These are phyloP conservation scores for Pogonocherus hispidulus DNA, from an alignment of 2,888 invertebrate genomes.

Conservation along the genomic window DNA sequence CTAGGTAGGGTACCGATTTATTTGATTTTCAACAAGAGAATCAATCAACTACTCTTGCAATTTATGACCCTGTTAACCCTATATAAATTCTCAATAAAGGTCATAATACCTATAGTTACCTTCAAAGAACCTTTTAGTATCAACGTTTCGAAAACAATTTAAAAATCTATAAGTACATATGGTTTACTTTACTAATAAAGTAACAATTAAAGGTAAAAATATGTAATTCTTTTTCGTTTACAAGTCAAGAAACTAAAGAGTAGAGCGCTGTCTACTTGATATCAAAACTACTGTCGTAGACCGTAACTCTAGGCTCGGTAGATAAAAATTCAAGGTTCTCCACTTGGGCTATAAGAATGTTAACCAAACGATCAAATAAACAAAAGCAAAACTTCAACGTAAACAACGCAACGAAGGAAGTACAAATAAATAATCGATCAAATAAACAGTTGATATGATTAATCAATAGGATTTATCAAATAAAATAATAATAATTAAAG, in stretches of 20 bases:
- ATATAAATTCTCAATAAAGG: not conserved
- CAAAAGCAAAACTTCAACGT: conserved; percentile 33
- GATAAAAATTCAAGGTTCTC: conserved; percentile 63
- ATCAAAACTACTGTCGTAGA: conserved; percentile 56
- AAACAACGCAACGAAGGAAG: conserved; percentile 35
- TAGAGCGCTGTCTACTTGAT: conserved; percentile 44
- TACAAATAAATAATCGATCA: conserved; percentile 31
- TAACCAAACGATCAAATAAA: conserved; percentile 45
- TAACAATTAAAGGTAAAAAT: no score
- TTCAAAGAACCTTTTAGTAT: not conserved
- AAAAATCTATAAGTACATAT: no score
- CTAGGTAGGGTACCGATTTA: not conserved
- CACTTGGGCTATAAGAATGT: conserved; percentile 55
- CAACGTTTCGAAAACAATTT: not conserved
- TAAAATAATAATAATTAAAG: conserved; percentile 21
- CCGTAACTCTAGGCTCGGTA: conserved; percentile 48
- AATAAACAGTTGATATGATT: conserved; percentile 1
- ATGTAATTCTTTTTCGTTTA: not conserved
- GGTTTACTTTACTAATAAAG: no score
- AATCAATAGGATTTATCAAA: conserved; percentile 10
- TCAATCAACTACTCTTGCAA: not conserved
- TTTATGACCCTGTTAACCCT: not conserved
- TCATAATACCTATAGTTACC: not conserved
- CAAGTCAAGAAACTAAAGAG: not conserved
- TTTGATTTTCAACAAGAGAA: not conserved